These are phyloP conservation scores for Protobothrops flavoviridis DNA, from an alignment of 2,113 vertebrate genomes.

Conservation along the genomic window DNA sequence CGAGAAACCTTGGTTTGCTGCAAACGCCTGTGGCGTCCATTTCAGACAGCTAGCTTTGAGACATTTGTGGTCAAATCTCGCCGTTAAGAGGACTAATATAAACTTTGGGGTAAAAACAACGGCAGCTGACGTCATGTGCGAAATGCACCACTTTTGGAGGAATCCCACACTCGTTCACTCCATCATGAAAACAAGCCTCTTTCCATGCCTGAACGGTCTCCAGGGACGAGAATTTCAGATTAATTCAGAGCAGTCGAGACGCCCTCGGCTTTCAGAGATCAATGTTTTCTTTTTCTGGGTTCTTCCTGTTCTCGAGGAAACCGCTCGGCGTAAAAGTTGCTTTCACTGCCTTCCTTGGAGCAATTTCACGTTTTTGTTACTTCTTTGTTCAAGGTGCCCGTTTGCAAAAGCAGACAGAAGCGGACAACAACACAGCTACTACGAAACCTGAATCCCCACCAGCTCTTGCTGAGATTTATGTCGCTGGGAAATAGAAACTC, in stretches of 20 bases:
- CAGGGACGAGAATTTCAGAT: background rate
- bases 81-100: background rate
- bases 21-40: background rate
- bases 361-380: background rate
- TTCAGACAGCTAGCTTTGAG: background rate
- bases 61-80: background rate
- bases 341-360: slow-evolving; percentile 40
- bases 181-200: background rate
- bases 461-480: slow-evolving; percentile 30
- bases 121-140: background rate
- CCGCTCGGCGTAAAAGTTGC: slow-evolving; percentile 36
- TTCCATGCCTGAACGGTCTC: background rate
- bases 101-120: background rate
- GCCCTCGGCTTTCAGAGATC: background rate
- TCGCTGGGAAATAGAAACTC: slow-evolving; percentile 2
- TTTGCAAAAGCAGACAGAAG: slow-evolving; percentile 41
- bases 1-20: background rate
- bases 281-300: slow-evolving; percentile 5
- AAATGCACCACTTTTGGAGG: background rate
- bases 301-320: slow-evolving; percentile 47
- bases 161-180: background rate
- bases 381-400: slow-evolving; percentile 40
- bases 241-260: background rate
- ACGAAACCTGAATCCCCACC: slow-evolving; percentile 7
- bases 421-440: slow-evolving; percentile 51